Evolutionary conservation across 2,888 invertebrate genomes (phyloP).

Genomic region (Taphrorychus bicolor): DNA sequence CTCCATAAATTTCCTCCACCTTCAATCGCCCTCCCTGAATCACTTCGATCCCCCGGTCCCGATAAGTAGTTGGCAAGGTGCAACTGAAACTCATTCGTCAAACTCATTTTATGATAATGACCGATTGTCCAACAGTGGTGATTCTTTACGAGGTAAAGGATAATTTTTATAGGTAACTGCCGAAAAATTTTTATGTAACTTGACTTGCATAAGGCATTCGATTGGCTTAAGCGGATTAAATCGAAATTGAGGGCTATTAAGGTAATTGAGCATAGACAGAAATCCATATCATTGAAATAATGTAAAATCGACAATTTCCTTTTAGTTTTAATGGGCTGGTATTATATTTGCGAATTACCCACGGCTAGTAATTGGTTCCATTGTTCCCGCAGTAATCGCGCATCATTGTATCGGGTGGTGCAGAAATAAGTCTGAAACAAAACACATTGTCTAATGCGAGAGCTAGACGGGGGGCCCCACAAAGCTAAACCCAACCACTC

Average conservation of each 20-base stretch:
- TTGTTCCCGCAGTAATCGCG: not conserved
- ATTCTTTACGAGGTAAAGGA: too few relatives aligned
- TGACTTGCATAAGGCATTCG: not conserved
- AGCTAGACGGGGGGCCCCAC: not conserved
- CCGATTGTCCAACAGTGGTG: too few relatives aligned
- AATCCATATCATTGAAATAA: not conserved
- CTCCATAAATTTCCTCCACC: conserved; percentile 12
- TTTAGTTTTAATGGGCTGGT: not conserved
- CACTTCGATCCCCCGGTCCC: conserved; percentile 4
- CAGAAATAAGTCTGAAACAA: not conserved
- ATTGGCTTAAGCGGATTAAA: not conserved
- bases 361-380: conserved; percentile 1
- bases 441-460: not conserved
- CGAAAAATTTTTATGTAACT: not conserved
- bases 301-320: not conserved
- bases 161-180: not conserved
- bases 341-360: conserved; percentile 8
- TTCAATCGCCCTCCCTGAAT: not conserved
- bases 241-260: not conserved
- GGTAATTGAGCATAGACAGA: not conserved
- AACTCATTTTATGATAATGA: too few relatives aligned
- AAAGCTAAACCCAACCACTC: not conserved
- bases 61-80: conserved; percentile 19
- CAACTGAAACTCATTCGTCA: not conserved
- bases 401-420: not conserved